A percentile compares a stretch with the other conserved stretches of the same genome.
phyloP scores from a whole-genome alignment of 2,113 vertebrate species.

The Mugil cephalus region DNA sequence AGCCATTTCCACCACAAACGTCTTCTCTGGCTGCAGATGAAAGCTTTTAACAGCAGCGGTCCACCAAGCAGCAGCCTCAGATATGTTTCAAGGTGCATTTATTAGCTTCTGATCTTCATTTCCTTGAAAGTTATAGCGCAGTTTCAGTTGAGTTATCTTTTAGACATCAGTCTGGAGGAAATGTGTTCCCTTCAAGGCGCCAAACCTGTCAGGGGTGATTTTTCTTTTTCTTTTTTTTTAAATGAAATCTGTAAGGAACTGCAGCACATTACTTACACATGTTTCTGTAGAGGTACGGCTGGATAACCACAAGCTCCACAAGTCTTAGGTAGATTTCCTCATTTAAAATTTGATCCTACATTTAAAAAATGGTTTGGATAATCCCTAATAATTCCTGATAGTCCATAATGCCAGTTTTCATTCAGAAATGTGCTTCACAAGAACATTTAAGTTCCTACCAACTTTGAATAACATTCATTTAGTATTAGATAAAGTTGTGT shows the following conservation, averaged over 20 bases:
- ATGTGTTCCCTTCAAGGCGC: background rate
- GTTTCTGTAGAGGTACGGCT: background rate
- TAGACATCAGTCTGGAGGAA: background rate
- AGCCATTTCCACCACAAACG: background rate
- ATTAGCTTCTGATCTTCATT: background rate
- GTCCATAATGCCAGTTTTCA: too few species aligned
- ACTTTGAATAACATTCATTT: too few species aligned
- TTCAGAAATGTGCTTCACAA: too few species aligned
- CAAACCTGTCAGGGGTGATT: background rate
- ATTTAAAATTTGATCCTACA: background rate
- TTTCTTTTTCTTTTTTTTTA: background rate
- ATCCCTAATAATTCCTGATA: background rate
- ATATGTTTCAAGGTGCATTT: background rate
- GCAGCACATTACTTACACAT: too few species aligned
- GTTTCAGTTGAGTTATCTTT: background rate
- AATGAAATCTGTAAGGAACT: background rate
- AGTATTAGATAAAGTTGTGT: too few species aligned
- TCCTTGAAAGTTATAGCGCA: constrained; percentile 13
- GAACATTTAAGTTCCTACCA: too few species aligned
- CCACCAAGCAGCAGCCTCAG: background rate
- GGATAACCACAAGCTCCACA: background rate
- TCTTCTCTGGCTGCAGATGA: background rate
- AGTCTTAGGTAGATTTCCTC: background rate
- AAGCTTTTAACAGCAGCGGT: background rate
- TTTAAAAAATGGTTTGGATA: background rate